These are phyloP conservation scores for Leptopilina syphax DNA, from an alignment of 2,888 invertebrate genomes.

Conservation along the genomic window DNA sequence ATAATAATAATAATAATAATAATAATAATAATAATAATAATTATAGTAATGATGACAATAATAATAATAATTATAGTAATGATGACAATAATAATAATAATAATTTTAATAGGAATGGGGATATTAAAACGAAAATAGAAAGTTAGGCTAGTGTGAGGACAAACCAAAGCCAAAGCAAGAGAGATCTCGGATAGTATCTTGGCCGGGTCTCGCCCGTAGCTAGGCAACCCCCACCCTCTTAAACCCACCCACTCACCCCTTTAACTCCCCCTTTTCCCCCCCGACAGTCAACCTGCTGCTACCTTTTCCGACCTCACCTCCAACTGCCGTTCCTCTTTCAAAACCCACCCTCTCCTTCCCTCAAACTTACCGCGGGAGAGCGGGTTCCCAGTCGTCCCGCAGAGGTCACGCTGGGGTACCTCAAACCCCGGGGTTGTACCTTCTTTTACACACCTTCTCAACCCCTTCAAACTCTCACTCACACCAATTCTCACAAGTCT, in stretches of 20 bases:
- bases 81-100: slow-evolving; percentile 11
- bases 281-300: slow-evolving; percentile 60
- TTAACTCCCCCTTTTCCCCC: slow-evolving; percentile 47
- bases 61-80: no score
- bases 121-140: slow-evolving; percentile 46
- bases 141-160: slow-evolving; percentile 49
- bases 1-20: no score
- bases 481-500: slow-evolving; percentile 42
- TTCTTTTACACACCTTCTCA: slow-evolving; percentile 46
- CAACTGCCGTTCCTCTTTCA: slow-evolving; percentile 61
- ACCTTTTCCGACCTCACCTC: slow-evolving; percentile 60
- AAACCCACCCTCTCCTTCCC: slow-evolving; percentile 54
- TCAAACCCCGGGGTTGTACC: slow-evolving; percentile 67
- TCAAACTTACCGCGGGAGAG: slow-evolving; percentile 58
- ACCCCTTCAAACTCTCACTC: slow-evolving; percentile 33
- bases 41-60: no score
- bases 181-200: slow-evolving; percentile 74
- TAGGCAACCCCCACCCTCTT: slow-evolving; percentile 72
- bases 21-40: no score
- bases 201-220: slow-evolving; percentile 77
- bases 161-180: slow-evolving; percentile 56
- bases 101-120: slow-evolving; percentile 47
- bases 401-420: slow-evolving; percentile 75
- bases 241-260: slow-evolving; percentile 54
- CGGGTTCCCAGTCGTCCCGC: slow-evolving; percentile 67